phyloP scores from a whole-genome alignment of 2,113 vertebrate species.

The Tachuris rubrigastra region DNA sequence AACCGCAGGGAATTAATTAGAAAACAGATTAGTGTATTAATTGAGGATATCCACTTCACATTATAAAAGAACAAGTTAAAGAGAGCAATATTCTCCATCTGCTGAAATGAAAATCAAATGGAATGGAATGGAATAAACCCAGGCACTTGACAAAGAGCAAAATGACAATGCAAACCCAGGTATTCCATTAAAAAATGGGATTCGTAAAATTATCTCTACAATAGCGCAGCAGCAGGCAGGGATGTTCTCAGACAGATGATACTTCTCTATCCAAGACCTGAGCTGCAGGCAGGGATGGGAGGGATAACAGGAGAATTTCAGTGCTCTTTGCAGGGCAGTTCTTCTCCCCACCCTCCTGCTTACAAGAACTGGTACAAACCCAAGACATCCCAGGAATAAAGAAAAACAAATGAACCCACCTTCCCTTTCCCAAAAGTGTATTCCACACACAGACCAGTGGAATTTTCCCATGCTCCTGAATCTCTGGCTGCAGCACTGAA shows the following conservation, averaged over 20 bases:
- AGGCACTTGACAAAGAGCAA: neutral
- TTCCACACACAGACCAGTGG: neutral
- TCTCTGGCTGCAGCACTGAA: neutral
- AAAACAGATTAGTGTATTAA: conserved; percentile 61
- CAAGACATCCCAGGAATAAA: neutral
- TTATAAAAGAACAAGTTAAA: conserved; percentile 6
- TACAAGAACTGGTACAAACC: neutral
- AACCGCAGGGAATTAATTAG: conserved; percentile 51
- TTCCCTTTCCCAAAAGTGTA: neutral
- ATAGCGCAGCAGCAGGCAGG: neutral
- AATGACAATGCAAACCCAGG: conserved; percentile 14
- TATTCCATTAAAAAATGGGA: neutral
- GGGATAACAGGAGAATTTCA: neutral
- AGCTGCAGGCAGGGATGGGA: neutral
- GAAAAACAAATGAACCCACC: neutral
- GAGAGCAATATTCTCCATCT: conserved; percentile 4
- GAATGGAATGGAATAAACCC: neutral
- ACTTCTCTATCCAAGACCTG: neutral
- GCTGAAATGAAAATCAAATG: neutral
- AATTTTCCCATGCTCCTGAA: neutral
- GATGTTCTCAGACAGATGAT: neutral
- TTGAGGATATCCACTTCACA: conserved; percentile 33
- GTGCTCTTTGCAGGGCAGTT: neutral
- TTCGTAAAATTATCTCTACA: neutral
- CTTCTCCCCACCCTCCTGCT: neutral